Conservation (phyloP, 1,140 invertebrate genomes). For the Anoplophora glabripennis region DNA sequence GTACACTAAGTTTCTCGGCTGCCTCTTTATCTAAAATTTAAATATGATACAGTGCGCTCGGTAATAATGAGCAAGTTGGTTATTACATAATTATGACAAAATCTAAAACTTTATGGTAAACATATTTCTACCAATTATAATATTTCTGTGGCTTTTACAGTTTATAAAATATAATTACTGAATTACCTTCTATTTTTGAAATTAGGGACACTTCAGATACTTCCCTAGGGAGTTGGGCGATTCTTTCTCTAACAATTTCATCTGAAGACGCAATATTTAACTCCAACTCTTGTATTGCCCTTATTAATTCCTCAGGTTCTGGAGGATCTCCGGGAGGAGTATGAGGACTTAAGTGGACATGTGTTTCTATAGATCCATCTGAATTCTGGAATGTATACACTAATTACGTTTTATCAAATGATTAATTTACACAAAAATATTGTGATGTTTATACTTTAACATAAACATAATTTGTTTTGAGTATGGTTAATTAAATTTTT, state of each 20-base stretch:
- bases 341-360: conserved; percentile 71
- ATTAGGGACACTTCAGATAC: conserved; percentile 88
- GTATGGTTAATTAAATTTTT: conserved; percentile 8
- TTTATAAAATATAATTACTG: no score
- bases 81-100: no score
- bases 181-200: conserved; percentile 72
- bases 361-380: conserved; percentile 70
- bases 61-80: no score
- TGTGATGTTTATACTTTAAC: no score
- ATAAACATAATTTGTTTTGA: conserved; percentile 3
- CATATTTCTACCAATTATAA: no score
- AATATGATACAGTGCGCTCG: no score
- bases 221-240: conserved; percentile 89
- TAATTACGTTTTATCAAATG: neutral
- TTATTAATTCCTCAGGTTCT: conserved; percentile 84
- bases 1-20: conserved; percentile 66
- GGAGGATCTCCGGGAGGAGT: conserved; percentile 77
- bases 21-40: conserved; percentile 64
- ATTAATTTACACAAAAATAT: neutral
- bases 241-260: conserved; percentile 86
- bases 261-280: conserved; percentile 82
- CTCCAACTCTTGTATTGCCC: conserved; percentile 81
- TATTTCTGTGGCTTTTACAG: no score
- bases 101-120: no score
- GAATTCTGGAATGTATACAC: conserved; percentile 51